Percentiles rank a stretch among this genome's conserved stretches.
Evolutionary conservation across 2,113 vertebrate genomes (phyloP).

Genomic region (Melanerpes formicivorus): DNA sequence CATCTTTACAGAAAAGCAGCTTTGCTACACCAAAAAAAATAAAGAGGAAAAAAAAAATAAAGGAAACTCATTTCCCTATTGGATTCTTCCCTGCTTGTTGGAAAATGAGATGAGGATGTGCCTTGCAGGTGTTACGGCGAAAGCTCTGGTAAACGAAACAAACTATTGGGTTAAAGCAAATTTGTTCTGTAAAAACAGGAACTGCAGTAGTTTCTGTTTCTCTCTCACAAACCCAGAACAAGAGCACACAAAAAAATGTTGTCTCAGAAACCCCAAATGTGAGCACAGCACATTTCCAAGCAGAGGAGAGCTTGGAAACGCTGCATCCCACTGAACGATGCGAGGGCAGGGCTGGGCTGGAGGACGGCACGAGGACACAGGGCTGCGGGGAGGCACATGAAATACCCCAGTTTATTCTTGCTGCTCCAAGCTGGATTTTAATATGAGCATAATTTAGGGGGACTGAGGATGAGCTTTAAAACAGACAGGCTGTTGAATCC

Average conservation of each 20-base stretch:
- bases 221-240: slow-evolving; percentile 18
- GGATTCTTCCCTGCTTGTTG: slow-evolving; percentile 26
- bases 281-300: background rate
- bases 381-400: background rate
- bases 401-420: background rate
- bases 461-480: slow-evolving; percentile 13
- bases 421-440: background rate
- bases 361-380: background rate
- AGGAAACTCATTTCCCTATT: slow-evolving; percentile 37
- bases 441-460: background rate
- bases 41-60: background rate
- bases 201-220: slow-evolving; percentile 28
- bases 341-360: background rate
- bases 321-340: background rate
- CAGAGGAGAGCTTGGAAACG: slow-evolving; percentile 8
- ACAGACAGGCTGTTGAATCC: slow-evolving; percentile 50
- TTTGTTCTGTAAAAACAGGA: slow-evolving; percentile 43
- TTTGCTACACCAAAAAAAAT: slow-evolving; percentile 40
- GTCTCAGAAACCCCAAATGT: slow-evolving; percentile 20
- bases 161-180: slow-evolving; percentile 34
- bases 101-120: slow-evolving; percentile 28
- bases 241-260: background rate
- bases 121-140: slow-evolving; percentile 63
- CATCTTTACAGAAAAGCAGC: slow-evolving; percentile 38
- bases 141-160: slow-evolving; percentile 44